Conservation (phyloP, 1,140 invertebrate genomes). For the Wiebesia pumilae region DNA sequence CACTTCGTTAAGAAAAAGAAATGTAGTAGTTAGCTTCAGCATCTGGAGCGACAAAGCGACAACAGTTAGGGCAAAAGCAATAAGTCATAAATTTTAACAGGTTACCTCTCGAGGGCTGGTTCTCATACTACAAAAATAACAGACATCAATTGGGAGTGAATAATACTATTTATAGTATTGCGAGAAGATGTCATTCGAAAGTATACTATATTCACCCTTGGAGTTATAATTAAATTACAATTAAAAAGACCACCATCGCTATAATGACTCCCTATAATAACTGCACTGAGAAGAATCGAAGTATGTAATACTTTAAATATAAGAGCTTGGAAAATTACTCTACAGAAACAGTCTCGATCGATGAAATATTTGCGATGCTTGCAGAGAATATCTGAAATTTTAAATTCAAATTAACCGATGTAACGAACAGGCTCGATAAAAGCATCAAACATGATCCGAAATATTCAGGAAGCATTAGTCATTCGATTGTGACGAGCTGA, state of each 20-base stretch:
- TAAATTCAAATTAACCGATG: not conserved
- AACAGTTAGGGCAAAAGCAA: no score
- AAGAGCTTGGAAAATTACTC: not conserved
- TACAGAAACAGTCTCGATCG: not conserved
- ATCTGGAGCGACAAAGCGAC: no score
- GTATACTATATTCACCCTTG: no score
- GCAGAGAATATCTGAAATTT: not conserved
- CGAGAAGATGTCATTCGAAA: no score
- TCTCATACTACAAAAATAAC: no score
- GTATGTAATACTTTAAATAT: not conserved
- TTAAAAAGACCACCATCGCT: not conserved
- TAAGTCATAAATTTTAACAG: no score
- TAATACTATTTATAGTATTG: no score
- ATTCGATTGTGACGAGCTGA: not conserved
- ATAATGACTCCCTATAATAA: not conserved
- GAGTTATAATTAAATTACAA: no score
- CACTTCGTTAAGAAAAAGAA: no score
- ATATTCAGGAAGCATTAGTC: not conserved
- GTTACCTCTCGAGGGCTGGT: no score
- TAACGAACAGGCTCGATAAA: not conserved
- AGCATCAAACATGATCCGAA: not conserved
- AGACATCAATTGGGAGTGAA: no score
- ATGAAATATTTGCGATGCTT: not conserved
- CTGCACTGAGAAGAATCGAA: not conserved
- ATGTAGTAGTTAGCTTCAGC: no score